Evolutionary conservation across 2,888 invertebrate species (phyloP).

Genomic region (Odontomyia ornata): DNA sequence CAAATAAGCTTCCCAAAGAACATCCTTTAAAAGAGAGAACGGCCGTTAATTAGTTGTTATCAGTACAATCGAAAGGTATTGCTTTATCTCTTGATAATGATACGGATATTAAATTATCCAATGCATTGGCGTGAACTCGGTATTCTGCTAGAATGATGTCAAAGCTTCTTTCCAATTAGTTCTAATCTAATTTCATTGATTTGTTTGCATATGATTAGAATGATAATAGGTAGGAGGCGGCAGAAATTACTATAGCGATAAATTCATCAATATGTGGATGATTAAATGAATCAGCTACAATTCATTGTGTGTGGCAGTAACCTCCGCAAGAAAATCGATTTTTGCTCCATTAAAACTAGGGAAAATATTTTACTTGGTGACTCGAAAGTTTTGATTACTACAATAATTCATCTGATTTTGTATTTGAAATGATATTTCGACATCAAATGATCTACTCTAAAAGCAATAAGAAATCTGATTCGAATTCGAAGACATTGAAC

Average conservation of each 20-base stretch:
- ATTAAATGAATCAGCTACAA: too few species aligned
- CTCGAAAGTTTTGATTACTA: too few species aligned
- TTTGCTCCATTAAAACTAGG: too few species aligned
- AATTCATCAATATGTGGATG: too few species aligned
- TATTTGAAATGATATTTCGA: too few species aligned
- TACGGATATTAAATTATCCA: constrained; percentile 38
- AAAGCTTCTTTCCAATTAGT: constrained; percentile 33
- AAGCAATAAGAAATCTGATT: too few species aligned
- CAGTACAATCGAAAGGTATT: background rate
- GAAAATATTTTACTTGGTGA: too few species aligned
- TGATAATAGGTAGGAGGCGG: constrained; percentile 14
- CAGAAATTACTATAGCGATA: background rate
- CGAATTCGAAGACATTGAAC: too few species aligned
- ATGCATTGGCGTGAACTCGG: constrained; percentile 1
- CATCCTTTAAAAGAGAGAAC: background rate
- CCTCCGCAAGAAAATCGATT: too few species aligned
- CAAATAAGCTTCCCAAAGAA: background rate
- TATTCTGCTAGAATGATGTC: background rate
- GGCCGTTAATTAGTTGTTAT: constrained; percentile 31
- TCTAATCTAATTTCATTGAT: constrained; percentile 37
- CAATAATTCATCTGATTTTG: too few species aligned
- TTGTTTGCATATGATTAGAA: constrained; percentile 42
- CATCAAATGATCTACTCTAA: too few species aligned
- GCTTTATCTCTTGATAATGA: constrained; percentile 16
- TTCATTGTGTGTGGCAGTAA: too few species aligned